These are phyloP conservation scores for Panzeria rudis DNA, from an alignment of 2,888 invertebrate species.

Conservation along the genomic window DNA sequence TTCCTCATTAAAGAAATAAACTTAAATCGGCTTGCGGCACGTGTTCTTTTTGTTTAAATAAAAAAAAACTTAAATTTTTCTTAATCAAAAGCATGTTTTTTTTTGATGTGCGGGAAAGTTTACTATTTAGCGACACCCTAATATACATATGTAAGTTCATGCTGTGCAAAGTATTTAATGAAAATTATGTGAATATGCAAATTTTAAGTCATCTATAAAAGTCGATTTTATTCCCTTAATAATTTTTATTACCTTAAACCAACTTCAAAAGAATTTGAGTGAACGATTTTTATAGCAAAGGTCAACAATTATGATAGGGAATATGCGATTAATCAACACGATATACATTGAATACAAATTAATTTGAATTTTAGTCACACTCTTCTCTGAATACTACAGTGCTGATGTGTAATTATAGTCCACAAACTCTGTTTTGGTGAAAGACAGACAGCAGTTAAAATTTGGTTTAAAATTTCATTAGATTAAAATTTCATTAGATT, in stretches of 20 bases:
- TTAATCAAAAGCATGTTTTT: too few species aligned
- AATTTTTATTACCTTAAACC: not conserved
- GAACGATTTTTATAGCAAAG: not conserved
- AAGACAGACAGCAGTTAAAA: too few species aligned
- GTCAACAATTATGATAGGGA: conserved; percentile 14
- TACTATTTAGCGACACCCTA: too few species aligned
- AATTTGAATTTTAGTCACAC: not conserved
- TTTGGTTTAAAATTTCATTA: too few species aligned
- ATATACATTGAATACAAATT: not conserved
- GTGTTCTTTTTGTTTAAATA: too few species aligned
- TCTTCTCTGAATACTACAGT: not conserved
- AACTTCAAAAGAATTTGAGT: not conserved
- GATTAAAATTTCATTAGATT: too few species aligned
- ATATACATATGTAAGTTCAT: conserved; percentile 3
- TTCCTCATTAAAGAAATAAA: too few species aligned
- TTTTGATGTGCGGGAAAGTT: too few species aligned
- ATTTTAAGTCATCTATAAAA: conserved; percentile 45
- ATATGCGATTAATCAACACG: not conserved
- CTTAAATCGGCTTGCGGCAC: too few species aligned
- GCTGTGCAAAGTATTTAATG: conserved; percentile 33
- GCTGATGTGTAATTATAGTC: too few species aligned
- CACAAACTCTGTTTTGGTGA: too few species aligned
- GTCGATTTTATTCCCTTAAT: conserved; percentile 47
- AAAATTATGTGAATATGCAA: conserved; percentile 32
- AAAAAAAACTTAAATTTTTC: too few species aligned